These are phyloP conservation scores for Hyppa rectilinea DNA, from an alignment of 2,888 invertebrate genomes.

Conservation along the genomic window DNA sequence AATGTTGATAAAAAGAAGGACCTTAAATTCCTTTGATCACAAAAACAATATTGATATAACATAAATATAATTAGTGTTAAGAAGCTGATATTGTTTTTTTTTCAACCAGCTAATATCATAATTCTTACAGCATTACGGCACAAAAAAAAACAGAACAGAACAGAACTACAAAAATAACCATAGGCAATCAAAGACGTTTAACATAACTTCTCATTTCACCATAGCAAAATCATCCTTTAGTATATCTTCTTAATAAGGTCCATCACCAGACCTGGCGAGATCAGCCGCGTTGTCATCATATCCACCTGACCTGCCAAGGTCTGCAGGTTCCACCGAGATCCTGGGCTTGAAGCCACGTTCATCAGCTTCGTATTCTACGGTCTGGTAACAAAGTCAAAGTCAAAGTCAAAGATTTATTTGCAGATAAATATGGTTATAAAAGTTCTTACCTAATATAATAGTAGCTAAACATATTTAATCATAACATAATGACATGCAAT, in stretches of 20 bases:
- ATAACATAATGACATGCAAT: no score
- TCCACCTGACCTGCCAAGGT: conserved; percentile 71
- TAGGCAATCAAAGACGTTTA: not conserved
- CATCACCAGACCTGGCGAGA: conserved; percentile 75
- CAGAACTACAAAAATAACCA: not conserved
- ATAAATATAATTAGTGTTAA: not conserved
- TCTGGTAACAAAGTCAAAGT: conserved; percentile 78
- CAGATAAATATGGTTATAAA: no score
- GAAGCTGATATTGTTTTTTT: not conserved
- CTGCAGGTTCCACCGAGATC: conserved; percentile 88
- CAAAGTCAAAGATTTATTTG: no score
- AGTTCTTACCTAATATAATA: no score
- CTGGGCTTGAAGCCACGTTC: conserved; percentile 92
- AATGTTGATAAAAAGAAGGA: no score
- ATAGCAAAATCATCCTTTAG: conserved; percentile 19
- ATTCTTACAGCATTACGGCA: no score
- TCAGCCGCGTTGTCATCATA: conserved; percentile 83
- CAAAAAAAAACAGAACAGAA: not conserved
- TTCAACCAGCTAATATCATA: not conserved
- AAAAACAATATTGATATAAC: not conserved
- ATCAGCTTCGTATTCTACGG: conserved; percentile 93
- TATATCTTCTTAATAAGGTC: conserved; percentile 76
- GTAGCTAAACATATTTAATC: no score
- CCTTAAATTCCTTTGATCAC: not conserved
- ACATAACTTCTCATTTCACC: conserved; percentile 45